These are phyloP conservation scores for pig (Sus scrofa) DNA, from an alignment of 2,113 vertebrate genomes.

Conservation along the genomic window T2T-Sscrofa CM000817.6:165849001-165849500, in stretches of 20 bases:
- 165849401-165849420: not conserved
- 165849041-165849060: not conserved
- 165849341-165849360: not conserved
- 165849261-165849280: not conserved
- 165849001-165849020: not conserved
- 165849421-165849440: not conserved
- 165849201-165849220: not conserved
- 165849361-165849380: conserved; percentile 25
- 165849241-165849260: conserved; percentile 10
- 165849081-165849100: not conserved
- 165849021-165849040: not conserved
- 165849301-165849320: conserved; percentile 26
- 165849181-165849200: conserved; percentile 9
- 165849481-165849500: conserved; percentile 63
- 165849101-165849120: not conserved
- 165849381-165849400: conserved; percentile 17
- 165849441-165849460: not conserved
- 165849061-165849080: not conserved
- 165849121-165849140: not conserved
- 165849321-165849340: not conserved
- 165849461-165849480: conserved; percentile 41
- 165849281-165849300: not conserved
- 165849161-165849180: not conserved
- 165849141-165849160: not conserved
- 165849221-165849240: not conserved